These are phyloP conservation scores for Zaprionus lachaisei DNA, from an alignment of 1,140 invertebrate species.

Conservation along the genomic window DNA sequence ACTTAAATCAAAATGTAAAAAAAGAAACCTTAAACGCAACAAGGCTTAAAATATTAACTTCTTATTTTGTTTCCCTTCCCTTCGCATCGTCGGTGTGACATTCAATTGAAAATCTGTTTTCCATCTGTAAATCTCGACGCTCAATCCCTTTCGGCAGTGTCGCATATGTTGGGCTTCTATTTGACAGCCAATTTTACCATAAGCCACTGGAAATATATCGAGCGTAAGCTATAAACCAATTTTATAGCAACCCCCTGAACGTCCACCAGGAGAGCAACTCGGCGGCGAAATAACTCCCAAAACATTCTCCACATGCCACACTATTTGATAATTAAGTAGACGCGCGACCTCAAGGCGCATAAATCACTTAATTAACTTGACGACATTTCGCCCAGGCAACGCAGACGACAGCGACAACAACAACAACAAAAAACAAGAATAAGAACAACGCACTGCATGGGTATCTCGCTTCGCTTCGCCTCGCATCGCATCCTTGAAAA, in stretches of 20 bases:
- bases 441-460: constrained; percentile 1
- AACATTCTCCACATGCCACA: constrained; percentile 80
- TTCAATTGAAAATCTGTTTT: constrained; percentile 17
- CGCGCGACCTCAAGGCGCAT: constrained; percentile 77
- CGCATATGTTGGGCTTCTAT: constrained; percentile 30
- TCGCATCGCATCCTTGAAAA: constrained; percentile 73
- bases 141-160: constrained; percentile 31
- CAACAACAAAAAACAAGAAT: constrained; percentile 5
- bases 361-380: constrained; percentile 83
- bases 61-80: neutral
- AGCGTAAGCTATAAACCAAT: constrained; percentile 75
- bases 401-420: constrained; percentile 10
- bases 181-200: constrained; percentile 53
- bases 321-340: constrained; percentile 83
- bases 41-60: neutral
- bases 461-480: constrained; percentile 2
- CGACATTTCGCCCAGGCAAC: constrained; percentile 65
- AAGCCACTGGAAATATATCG: constrained; percentile 59
- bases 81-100: neutral
- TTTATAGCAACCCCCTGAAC: constrained; percentile 54
- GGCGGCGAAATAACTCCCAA: constrained; percentile 60
- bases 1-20: neutral
- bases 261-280: constrained; percentile 16
- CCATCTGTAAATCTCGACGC: neutral
- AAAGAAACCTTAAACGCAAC: neutral